Percentiles rank a stretch among this genome's conserved stretches.
Evolutionary conservation across 2,113 vertebrate species (phyloP).

Genomic region (Poecilia latipinna): DNA sequence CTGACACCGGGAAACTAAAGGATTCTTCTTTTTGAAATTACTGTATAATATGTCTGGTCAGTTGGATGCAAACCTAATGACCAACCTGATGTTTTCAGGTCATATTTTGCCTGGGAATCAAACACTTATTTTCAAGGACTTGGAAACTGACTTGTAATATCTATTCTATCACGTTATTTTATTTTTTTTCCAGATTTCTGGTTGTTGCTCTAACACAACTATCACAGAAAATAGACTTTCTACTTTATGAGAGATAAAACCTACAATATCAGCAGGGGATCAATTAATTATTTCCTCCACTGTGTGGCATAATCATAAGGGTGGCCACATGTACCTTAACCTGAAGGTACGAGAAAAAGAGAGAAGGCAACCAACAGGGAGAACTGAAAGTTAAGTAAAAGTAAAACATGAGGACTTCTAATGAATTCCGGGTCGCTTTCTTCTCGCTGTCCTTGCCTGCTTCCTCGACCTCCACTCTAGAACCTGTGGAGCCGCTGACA

Average conservation of each 20-base stretch:
- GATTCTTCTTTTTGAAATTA: too few species aligned
- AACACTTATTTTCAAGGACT: neutral
- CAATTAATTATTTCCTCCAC: neutral
- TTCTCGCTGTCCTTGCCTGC: neutral
- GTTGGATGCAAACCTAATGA: too few species aligned
- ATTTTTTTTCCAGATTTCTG: neutral
- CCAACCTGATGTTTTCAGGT: too few species aligned
- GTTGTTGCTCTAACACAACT: neutral
- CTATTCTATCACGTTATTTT: neutral
- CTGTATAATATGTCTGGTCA: too few species aligned
- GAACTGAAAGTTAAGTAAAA: neutral
- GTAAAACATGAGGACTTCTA: conserved; percentile 1
- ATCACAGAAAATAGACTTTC: neutral
- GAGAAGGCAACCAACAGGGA: neutral
- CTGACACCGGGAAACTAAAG: too few species aligned
- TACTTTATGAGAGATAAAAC: neutral
- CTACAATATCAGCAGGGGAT: neutral
- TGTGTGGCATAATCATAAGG: neutral
- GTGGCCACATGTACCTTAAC: neutral
- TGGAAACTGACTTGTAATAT: neutral
- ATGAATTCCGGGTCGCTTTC: conserved; percentile 2
- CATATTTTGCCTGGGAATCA: neutral
- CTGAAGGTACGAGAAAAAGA: neutral
- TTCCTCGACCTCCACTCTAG: conserved; percentile 2
- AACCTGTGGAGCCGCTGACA: conserved; percentile 29